Evolutionary conservation across 92 coral and sea anemone genomes (phyloP).

Genomic region (Micromussa lordhowensis): DNA sequence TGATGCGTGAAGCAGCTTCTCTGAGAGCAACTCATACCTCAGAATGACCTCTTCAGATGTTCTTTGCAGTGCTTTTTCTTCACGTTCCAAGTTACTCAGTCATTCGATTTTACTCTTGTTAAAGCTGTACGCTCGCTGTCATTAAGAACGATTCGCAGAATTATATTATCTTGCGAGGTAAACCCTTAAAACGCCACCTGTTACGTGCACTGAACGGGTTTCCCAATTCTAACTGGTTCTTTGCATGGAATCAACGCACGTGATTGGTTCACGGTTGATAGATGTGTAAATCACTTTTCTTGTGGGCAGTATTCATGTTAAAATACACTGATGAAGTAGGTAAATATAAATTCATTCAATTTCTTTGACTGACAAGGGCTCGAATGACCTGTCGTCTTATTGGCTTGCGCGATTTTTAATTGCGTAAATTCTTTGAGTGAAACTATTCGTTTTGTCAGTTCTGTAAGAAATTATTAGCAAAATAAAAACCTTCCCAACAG

Average conservation of each 20-base stretch:
- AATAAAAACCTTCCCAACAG: not conserved
- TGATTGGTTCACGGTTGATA: conserved; percentile 17
- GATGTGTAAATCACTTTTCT: conserved; percentile 35
- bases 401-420: conserved; percentile 7
- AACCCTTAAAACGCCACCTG: conserved; percentile 46
- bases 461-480: not conserved
- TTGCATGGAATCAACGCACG: not conserved
- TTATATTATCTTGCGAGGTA: conserved; percentile 18
- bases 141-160: not conserved
- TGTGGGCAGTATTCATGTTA: conserved; percentile 53
- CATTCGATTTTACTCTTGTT: not conserved
- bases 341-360: conserved; percentile 14
- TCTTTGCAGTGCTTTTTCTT: not conserved
- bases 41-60: not conserved
- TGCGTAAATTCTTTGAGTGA: not conserved
- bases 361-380: not conserved
- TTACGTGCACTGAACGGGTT: conserved; percentile 36
- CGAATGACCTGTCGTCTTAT: conserved; percentile 1
- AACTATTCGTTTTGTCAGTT: not conserved
- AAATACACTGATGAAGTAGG: conserved; percentile 13
- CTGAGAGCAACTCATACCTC: conserved; percentile 28
- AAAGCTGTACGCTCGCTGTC: not conserved
- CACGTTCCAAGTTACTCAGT: not conserved
- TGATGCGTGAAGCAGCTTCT: conserved; percentile 15
- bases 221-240: conserved; percentile 38